These are phyloP conservation scores for Andrena cerasifolii DNA, from an alignment of 1,140 invertebrate genomes.

Conservation along the genomic window DNA sequence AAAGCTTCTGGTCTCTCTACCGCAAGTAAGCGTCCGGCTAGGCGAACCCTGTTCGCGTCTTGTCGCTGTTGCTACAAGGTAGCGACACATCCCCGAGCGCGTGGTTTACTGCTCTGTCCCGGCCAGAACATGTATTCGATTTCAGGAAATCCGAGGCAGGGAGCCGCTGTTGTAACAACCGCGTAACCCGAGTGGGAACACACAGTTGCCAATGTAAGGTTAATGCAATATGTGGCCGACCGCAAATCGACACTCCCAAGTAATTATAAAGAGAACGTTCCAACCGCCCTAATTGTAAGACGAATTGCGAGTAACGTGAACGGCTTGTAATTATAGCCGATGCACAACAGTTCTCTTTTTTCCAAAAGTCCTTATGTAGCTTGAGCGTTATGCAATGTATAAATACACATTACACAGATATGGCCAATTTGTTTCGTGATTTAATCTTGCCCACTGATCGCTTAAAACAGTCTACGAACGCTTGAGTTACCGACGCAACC, in stretches of 20 bases:
- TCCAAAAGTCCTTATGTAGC: too few relatives aligned
- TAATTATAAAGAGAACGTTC: too few relatives aligned
- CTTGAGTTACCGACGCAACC: too few relatives aligned
- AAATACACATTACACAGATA: too few relatives aligned
- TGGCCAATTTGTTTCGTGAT: not conserved
- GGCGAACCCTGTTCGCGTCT: not conserved
- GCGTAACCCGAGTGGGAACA: not conserved
- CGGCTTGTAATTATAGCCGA: not conserved
- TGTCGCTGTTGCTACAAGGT: conserved; percentile 46
- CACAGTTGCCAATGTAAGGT: too few relatives aligned
- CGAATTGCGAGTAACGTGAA: not conserved
- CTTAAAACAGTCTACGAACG: too few relatives aligned
- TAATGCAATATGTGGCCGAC: not conserved
- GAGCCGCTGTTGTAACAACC: not conserved
- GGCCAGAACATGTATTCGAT: conserved; percentile 8
- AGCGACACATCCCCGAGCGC: conserved; percentile 7
- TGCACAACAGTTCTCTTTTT: not conserved
- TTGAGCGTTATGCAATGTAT: too few relatives aligned
- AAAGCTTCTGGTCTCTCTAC: conserved; percentile 15
- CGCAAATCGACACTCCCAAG: not conserved
- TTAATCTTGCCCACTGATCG: not conserved
- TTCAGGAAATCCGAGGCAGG: conserved; percentile 27
- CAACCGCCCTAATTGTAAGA: not conserved
- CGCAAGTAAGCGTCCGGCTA: conserved; percentile 1
- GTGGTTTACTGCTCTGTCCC: not conserved